Base-by-base conservation (phyloP, 2,888 invertebrate genomes). In the Chymomyza procnemis region DNA sequence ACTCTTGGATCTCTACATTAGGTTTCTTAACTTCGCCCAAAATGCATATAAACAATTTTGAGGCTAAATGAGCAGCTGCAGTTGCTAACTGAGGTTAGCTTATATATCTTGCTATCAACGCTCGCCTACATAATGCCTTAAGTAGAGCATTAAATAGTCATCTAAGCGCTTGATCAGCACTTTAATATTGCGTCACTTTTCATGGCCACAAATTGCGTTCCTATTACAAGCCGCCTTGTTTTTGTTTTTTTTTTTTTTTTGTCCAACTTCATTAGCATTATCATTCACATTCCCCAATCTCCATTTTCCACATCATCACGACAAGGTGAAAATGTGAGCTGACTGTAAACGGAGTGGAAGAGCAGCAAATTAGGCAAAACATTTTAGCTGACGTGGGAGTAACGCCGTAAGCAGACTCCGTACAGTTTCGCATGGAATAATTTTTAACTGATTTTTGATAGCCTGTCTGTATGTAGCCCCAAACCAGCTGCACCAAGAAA, bases 391-490 rank as follows among this genome's bases (percentile, higher is more conserved):
- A 12, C 34, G 34, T 41, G 12, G 34, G 34, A 9, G 34, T 41
- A 41, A 41, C 3, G 34, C 34, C 34, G 34, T 41, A 41, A 41
- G 34, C 34, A 41, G 34, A 41, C 12, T 4, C 34, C 34, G 34
- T 41, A 41, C 48, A 50, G 18, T 50, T 50, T 16, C 48, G 48
- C 14, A 21, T 21, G 21, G 21, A 54, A 54, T 34, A 58, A 30
- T 50, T 59, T 64, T 64, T 64, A 64, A 64, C 64, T 64, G 64
- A 64, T 64, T 64, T 64, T 64, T 64, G 64, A 64, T 64, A 58
- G 64, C 58, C 58, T 14, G 26, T 1, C 26, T 26, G 26, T 1
- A 4, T 6, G 26, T 6, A 4, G 4, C 6, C 26, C n/a, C 16
- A n/a, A n/a, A n/a, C 8, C 46, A 4, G 26, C 22, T 46, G 54